These are phyloP conservation scores for Spisula subtruncata DNA, from an alignment of 2,888 invertebrate species.

Conservation along the genomic window DNA sequence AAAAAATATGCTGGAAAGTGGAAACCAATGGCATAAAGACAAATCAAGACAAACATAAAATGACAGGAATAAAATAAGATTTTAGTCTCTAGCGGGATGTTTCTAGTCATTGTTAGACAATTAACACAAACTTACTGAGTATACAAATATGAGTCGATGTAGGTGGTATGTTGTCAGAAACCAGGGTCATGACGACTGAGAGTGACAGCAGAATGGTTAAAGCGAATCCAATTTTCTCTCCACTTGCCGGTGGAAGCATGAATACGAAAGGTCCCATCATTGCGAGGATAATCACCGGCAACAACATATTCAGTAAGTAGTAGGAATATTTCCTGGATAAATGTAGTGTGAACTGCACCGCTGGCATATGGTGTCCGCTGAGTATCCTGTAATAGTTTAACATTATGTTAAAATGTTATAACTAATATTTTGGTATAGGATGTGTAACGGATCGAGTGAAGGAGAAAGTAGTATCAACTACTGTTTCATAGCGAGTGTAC, in stretches of 20 bases:
- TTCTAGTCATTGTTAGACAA: neutral
- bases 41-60: neutral
- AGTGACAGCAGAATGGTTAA: conserved; percentile 68
- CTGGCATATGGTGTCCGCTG: conserved; percentile 25
- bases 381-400: conserved; percentile 38
- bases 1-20: neutral
- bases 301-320: conserved; percentile 68
- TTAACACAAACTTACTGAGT: conserved; percentile 63
- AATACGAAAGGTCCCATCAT: conserved; percentile 64
- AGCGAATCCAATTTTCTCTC: conserved; percentile 68
- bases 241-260: conserved; percentile 67
- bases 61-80: neutral
- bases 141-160: conserved; percentile 64
- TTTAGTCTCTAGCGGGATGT: neutral
- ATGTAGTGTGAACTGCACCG: conserved; percentile 47
- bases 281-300: conserved; percentile 63
- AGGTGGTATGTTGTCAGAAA: conserved; percentile 68
- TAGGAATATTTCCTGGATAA: conserved; percentile 63
- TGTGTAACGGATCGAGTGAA: too few species aligned
- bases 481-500: too few species aligned
- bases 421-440: too few species aligned
- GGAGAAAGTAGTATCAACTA: too few species aligned
- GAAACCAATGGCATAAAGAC: neutral
- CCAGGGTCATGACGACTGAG: conserved; percentile 66
- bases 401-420: too few species aligned